Evolutionary conservation across 2,113 vertebrate genomes (phyloP).

Genomic region (Reinhardtius hippoglossoides): DNA sequence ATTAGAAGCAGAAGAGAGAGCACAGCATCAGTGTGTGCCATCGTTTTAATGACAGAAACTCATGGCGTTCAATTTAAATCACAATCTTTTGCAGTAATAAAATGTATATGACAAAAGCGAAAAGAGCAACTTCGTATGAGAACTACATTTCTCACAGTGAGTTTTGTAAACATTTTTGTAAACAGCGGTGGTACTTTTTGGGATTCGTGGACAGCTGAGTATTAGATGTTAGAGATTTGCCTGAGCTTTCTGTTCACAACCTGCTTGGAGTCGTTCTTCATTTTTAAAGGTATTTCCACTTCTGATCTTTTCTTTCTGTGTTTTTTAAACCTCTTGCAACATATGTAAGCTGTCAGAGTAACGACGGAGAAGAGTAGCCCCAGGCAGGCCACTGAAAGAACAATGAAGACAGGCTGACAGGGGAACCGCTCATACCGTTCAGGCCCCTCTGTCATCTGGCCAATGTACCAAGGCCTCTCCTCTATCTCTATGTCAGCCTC

Average conservation of each 20-base stretch:
- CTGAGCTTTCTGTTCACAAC: constrained; percentile 88
- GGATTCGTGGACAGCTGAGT: constrained; percentile 24
- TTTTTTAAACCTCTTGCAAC: constrained; percentile 87
- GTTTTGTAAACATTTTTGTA: constrained; percentile 78
- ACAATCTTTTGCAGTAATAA: constrained; percentile 18
- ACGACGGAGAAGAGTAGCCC: constrained; percentile 89
- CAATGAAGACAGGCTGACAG: constrained; percentile 89
- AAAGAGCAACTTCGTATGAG: constrained; percentile 50
- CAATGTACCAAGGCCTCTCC: constrained; percentile 86
- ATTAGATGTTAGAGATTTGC: constrained; percentile 94
- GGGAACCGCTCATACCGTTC: constrained; percentile 85
- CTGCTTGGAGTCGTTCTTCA: constrained; percentile 85
- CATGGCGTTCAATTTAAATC: neutral
- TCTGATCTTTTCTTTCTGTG: constrained; percentile 86
- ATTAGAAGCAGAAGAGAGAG: neutral
- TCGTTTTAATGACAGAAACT: neutral
- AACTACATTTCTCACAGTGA: constrained; percentile 57
- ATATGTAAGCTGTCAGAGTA: constrained; percentile 91
- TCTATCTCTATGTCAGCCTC: constrained; percentile 91
- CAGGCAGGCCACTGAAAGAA: constrained; percentile 89
- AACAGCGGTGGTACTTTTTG: constrained; percentile 62
- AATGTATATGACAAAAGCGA: constrained; percentile 23
- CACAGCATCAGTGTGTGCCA: neutral
- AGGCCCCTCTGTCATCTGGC: constrained; percentile 87
- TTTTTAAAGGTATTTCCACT: constrained; percentile 93